Evolutionary conservation across 1,140 invertebrate genomes (phyloP).

Genomic region (Hestina assimilis): DNA sequence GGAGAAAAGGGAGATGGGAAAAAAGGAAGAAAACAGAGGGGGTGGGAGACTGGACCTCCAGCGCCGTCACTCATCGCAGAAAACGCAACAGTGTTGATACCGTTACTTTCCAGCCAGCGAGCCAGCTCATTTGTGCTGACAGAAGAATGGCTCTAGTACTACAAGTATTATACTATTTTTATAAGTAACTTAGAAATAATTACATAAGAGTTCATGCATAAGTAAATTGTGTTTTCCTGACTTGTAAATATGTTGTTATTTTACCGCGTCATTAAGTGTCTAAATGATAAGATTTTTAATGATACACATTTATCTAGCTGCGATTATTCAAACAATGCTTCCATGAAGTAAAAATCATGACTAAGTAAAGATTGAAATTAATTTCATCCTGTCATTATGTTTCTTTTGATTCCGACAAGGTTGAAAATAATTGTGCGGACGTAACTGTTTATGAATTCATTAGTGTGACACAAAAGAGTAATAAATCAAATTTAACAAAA

Average conservation of each 20-base stretch:
- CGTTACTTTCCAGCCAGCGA: too few relatives aligned
- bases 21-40: too few relatives aligned
- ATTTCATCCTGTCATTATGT: conserved; percentile 15
- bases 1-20: too few relatives aligned
- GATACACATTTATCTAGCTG: conserved; percentile 6
- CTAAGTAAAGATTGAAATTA: conserved; percentile 18
- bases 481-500: not conserved
- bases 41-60: too few relatives aligned
- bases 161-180: too few relatives aligned
- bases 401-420: not conserved
- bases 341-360: conserved; percentile 10
- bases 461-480: conserved; percentile 1
- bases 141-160: too few relatives aligned
- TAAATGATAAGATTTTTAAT: conserved; percentile 11
- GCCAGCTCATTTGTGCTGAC: too few relatives aligned
- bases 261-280: conserved; percentile 3
- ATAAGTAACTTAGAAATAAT: not conserved
- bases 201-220: too few relatives aligned
- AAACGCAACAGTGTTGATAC: too few relatives aligned
- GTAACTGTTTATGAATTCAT: not conserved
- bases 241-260: not conserved
- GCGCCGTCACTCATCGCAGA: too few relatives aligned
- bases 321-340: conserved; percentile 17
- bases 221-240: not conserved
- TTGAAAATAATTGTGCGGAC: conserved; percentile 1